Base-by-base conservation (phyloP, 2,888 invertebrate species). In the Pegoplata infirma region DNA sequence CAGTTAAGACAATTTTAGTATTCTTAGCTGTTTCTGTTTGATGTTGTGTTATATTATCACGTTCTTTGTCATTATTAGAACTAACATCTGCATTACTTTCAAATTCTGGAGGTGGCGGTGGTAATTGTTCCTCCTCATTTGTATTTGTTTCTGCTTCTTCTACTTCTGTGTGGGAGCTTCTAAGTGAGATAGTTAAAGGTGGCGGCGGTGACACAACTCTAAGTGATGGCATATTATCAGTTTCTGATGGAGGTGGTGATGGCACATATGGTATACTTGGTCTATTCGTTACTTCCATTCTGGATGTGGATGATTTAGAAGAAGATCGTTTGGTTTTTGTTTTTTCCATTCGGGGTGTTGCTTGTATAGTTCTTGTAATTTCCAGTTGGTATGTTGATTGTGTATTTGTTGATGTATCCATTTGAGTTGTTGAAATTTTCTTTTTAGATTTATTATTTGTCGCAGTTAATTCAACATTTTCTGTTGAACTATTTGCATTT, bases 191-290 rank as follows among this genome's bases (percentile, higher is more conserved):
- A 10, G 17, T 14, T 21, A 71, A 25, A 1, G 83, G 82, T 7
- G 84, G 80, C 1, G 81, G 66, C 4, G 82, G 82, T 17, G 79
- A 79, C 46, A 58, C 56, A 23, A 58, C 56, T 63, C 32, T 67
- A 0, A 36, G 10, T 55, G 80, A 72, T 17, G 71, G 40, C 16
- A 64, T 73, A 14, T 69, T 2, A n/a, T 40, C 8, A 3, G 2
- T 25, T 8, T 67, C 44, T 14, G 67, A 66, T 36, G n/a, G 53
- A 0, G 71, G 71, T 10, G 74, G 74, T 0, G 79, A 71, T 6
- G 28, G 44, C n/a, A 71, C 21, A 17, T 10, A 47, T 0, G 63
- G 44, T 47, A 67, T 53, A 46, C 49, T 61, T 49, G 44, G 4
- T 12, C 23, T 14, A 2, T 2, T 1, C 25, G 3, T 25, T 25